phyloP scores from a whole-genome alignment of 2,797 vertebrate species.

The Pachyuromys duprasi region DNA sequence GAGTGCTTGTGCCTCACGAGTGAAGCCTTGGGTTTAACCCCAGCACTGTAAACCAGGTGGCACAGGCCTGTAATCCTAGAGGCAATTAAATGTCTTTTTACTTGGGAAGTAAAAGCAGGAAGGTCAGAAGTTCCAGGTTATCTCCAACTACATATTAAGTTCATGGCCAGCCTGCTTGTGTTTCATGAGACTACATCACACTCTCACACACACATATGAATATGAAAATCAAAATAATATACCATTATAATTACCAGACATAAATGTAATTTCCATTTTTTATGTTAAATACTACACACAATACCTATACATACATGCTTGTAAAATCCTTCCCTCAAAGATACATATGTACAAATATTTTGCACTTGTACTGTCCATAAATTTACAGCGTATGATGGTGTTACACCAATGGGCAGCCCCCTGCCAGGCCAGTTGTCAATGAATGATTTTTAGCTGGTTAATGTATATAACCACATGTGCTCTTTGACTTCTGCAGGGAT shows the following conservation, averaged over 20 bases:
- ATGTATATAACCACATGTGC: constrained; percentile 6
- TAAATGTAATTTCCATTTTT: constrained; percentile 43
- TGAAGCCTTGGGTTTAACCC: neutral
- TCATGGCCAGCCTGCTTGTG: neutral
- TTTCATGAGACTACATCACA: neutral
- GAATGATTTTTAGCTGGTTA: neutral
- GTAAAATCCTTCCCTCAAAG: neutral
- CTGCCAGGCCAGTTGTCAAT: neutral
- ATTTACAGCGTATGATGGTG: neutral
- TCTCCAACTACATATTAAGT: neutral
- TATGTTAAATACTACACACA: neutral
- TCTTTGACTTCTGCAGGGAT: neutral
- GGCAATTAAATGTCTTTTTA: neutral
- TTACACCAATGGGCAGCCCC: neutral
- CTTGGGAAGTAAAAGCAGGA: neutral
- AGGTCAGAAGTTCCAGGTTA: neutral
- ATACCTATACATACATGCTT: neutral
- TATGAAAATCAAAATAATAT: constrained; percentile 18
- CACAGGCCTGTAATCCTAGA: neutral
- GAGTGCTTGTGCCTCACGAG: neutral
- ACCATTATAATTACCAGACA: neutral
- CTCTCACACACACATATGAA: neutral
- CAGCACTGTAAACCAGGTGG: neutral
- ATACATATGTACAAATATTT: neutral
- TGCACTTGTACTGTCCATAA: neutral